These are phyloP conservation scores for Channallabes apus DNA, from an alignment of 2,797 vertebrate species.

Conservation along the genomic window DNA sequence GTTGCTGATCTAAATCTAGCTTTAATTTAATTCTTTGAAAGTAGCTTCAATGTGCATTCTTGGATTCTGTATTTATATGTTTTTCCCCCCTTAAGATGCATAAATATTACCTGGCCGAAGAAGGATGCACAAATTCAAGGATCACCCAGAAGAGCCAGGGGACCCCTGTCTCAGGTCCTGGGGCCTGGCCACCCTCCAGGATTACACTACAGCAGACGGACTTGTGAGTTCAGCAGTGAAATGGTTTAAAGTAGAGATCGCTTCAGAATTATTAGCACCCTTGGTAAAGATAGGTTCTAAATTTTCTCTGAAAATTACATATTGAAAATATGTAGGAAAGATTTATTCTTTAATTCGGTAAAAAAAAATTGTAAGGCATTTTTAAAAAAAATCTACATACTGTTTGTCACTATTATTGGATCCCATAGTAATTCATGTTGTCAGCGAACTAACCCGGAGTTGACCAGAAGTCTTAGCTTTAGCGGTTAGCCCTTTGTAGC, in stretches of 20 bases:
- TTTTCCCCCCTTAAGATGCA: conserved; percentile 56
- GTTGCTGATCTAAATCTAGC: background rate
- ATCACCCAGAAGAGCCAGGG: conserved; percentile 53
- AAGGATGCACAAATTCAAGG: conserved; percentile 63
- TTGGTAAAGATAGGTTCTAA: background rate
- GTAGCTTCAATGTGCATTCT: background rate
- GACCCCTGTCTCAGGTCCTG: conserved; percentile 55
- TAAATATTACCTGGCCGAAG: conserved; percentile 71
- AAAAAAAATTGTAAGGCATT: background rate
- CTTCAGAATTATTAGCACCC: conserved; percentile 4
- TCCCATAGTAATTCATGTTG: background rate
- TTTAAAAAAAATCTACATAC: background rate
- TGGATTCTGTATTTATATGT: background rate
- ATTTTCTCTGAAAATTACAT: background rate
- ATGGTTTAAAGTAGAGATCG: background rate
- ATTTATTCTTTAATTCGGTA: background rate
- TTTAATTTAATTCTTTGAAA: background rate
- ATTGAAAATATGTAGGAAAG: background rate
- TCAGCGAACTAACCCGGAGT: too few relatives aligned
- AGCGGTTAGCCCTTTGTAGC: too few relatives aligned
- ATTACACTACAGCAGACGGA: conserved; percentile 64
- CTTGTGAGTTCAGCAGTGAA: conserved; percentile 66
- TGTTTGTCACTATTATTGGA: background rate
- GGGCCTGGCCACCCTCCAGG: conserved; percentile 59
- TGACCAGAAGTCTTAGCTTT: too few relatives aligned